These are phyloP conservation scores for Tuberolachnus salignus DNA, from an alignment of 2,888 invertebrate genomes.

Conservation along the genomic window DNA sequence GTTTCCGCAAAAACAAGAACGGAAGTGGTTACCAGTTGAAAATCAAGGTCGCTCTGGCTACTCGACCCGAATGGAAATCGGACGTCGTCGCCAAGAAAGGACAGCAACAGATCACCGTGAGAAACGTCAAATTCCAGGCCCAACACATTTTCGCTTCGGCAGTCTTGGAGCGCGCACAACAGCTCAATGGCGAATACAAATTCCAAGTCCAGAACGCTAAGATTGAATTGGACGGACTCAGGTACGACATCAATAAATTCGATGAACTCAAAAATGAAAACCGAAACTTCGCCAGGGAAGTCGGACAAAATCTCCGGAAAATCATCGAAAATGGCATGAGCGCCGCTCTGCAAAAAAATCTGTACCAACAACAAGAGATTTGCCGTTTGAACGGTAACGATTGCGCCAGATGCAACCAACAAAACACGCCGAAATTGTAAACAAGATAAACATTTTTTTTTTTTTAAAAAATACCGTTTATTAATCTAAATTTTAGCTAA, in stretches of 20 bases:
- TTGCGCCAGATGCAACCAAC: conserved; percentile 3
- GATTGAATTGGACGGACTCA: conserved; percentile 15
- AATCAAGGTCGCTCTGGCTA: conserved; percentile 16
- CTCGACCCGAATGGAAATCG: conserved; percentile 27
- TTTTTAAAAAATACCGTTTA: too few relatives aligned
- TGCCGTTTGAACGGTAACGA: conserved; percentile 5
- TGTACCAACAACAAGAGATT: conserved; percentile 38
- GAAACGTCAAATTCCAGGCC: conserved; percentile 34
- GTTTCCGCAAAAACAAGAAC: conserved; percentile 14
- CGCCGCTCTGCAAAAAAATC: conserved; percentile 25
- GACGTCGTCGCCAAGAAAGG: not conserved
- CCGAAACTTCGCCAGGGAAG: conserved; percentile 5
- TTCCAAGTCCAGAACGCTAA: conserved; percentile 27
- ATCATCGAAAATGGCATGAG: conserved; percentile 40
- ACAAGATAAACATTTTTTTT: too few relatives aligned
- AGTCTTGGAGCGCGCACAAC: conserved; percentile 14
- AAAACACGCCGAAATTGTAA: not conserved
- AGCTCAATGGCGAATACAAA: conserved; percentile 3
- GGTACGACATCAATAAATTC: conserved; percentile 25
- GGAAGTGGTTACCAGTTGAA: conserved; percentile 31
- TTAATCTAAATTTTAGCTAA: too few relatives aligned
- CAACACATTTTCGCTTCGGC: conserved; percentile 35
- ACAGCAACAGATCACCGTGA: not conserved
- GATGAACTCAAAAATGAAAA: not conserved
- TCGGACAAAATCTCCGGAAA: conserved; percentile 16